Evolutionary conservation across 2,888 invertebrate genomes (phyloP), one percentile per base, ranked within the genome.

Genomic region (Agrochola circellaris): DNA sequence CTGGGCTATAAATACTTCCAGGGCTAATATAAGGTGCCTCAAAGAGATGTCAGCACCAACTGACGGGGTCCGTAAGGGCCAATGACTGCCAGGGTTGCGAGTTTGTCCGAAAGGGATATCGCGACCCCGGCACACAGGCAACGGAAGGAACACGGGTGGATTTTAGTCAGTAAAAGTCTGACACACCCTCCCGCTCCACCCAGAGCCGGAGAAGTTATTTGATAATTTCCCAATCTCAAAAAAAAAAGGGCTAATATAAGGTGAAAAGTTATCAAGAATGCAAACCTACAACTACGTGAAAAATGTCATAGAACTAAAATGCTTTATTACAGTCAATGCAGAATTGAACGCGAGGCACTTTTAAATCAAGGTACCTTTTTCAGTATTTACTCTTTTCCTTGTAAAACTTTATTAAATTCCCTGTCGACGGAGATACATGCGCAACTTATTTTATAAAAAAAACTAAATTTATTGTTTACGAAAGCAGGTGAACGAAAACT

Each of bases 371-470:
- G 42, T 54, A 51, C 45, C n/a, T 54, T 42, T 58, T 26, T 51
- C 17, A 56, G 61, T 45, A 45, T 60, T 81, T 65, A 61, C 54
- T 82, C 20, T 0, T 48, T 68, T 56, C 23, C 56, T 45, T 54
- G 51, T 26, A 15, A 56, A 70, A 54, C 17, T 34, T 65, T 42
- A 69, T 73, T 73, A 77, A 69, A 73, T 82, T 77, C 45, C 8
- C 8, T n/a, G 38, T 71, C n/a, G 51, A 42, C 9, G 30, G 23
- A 58, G 26, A n/a, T 45, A n/a, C 30, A 17, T 38, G 20, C 38
- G 45, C 11, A 64, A 62, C 1, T 30, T 48, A 30, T n/a, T 70
- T 64, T 51, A 42, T 69, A 56, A 70, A 79, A 51, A 45, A 48
- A 54, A 51, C 9, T 8, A 64, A 64, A 30, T 38, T 0, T 30